phyloP scores from a whole-genome alignment of 2,888 invertebrate species.

The Mimas tiliae region DNA sequence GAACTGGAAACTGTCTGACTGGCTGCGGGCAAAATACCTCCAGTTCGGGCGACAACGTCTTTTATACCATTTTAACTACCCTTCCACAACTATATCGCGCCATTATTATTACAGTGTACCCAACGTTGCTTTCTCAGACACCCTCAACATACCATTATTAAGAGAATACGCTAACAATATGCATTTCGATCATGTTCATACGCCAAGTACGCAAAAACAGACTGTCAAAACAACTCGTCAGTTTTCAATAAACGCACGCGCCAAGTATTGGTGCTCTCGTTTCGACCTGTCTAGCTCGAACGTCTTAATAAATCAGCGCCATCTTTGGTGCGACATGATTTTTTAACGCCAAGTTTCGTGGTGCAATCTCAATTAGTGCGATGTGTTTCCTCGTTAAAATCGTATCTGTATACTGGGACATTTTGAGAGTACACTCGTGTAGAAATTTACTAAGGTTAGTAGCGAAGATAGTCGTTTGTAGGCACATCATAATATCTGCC shows the following conservation, averaged over 20 bases:
- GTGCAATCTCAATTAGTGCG: conserved; percentile 83
- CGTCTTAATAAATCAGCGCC: conserved; percentile 79
- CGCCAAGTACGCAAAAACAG: neutral
- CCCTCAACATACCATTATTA: no score
- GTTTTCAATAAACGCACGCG: conserved; percentile 5
- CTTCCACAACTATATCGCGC: no score
- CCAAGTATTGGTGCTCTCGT: conserved; percentile 55
- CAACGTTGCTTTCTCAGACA: no score
- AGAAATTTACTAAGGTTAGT: conserved; percentile 34
- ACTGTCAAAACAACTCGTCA: conserved; percentile 13
- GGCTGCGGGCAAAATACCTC: no score
- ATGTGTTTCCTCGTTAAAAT: conserved; percentile 82
- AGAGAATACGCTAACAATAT: no score
- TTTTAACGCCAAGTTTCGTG: conserved; percentile 65
- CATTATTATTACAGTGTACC: no score
- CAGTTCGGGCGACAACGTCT: no score
- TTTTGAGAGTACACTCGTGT: conserved; percentile 61
- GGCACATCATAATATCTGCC: no score
- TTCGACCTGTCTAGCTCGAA: conserved; percentile 71
- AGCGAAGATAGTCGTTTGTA: no score
- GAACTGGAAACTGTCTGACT: no score
- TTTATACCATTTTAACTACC: no score
- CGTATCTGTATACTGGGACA: conserved; percentile 59
- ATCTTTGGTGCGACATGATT: conserved; percentile 78
- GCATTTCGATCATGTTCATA: neutral